Percentiles rank a stretch among this genome's conserved stretches.
These are phyloP conservation scores for Psammodynastes pulverulentus DNA, from an alignment of 2,113 vertebrate genomes.

Conservation along the genomic window DNA sequence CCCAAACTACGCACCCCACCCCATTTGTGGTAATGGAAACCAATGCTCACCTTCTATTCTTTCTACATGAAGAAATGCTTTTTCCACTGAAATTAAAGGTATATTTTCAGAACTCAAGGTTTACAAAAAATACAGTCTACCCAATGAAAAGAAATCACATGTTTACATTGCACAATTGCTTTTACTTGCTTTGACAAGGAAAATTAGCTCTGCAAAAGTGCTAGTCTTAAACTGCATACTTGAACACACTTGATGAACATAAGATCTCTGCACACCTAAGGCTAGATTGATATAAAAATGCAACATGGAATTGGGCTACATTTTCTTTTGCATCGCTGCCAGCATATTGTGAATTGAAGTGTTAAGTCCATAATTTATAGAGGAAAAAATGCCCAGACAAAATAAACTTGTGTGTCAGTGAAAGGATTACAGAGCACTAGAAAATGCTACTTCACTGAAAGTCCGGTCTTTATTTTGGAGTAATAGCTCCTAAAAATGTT, in stretches of 20 bases:
- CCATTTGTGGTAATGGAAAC: conserved; percentile 51
- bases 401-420: conserved; percentile 12
- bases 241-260: conserved; percentile 34
- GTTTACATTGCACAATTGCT: conserved; percentile 64
- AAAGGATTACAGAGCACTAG: background rate
- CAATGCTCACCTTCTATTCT: conserved; percentile 26
- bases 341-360: conserved; percentile 36
- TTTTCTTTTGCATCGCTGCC: conserved; percentile 33
- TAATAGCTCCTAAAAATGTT: background rate
- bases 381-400: conserved; percentile 14
- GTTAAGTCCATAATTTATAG: conserved; percentile 36
- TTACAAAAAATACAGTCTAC: conserved; percentile 51
- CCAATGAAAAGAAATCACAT: conserved; percentile 54
- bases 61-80: conserved; percentile 14
- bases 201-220: conserved; percentile 50
- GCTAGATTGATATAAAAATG: conserved; percentile 21
- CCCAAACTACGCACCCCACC: background rate
- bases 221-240: conserved; percentile 41
- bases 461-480: background rate
- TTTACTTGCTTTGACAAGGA: conserved; percentile 53
- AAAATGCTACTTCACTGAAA: background rate
- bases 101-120: conserved; percentile 43
- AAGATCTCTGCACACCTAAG: conserved; percentile 38
- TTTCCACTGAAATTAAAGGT: conserved; percentile 53
- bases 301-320: conserved; percentile 12